Evolutionary conservation across 2,113 vertebrate species (phyloP), one percentile per base, ranked within the genome.

Genomic region (Brachyistius frenatus): DNA sequence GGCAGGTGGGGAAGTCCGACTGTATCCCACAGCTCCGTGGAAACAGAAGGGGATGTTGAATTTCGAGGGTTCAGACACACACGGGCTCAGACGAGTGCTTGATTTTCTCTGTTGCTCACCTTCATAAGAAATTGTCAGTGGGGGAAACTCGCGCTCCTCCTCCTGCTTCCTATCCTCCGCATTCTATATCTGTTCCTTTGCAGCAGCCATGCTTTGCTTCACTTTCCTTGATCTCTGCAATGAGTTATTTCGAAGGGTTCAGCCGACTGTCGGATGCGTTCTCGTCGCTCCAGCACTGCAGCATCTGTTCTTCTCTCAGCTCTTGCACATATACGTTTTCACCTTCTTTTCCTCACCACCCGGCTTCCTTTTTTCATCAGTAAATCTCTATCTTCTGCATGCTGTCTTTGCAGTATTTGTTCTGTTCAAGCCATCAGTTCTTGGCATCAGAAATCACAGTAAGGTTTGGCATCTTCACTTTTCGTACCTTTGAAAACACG

Each of bases 211-310:
- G 57, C 53, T 81, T 73, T 54, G 56, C 65, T 37, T 83, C 53
- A 8, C 46, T 69, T 73, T 78, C 63, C 86, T 88, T 80, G 73
- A 80, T 86, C 81, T 81, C 60, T 61, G 16, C 77, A 68, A 5
- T 39, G 68, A 50, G 58, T 72, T 78, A 46, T 74, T 85, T 69
- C 67, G 46, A 57, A 79, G 52, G 57, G 30, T 83, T 79, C 74
- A 76, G 60, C 73, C 58, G 60, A 74, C 80, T 32, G 57, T 82
- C 0, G 7, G 65, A 69, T 44, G 41, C 1, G 3, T 56, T 65
- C 71, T 37, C 15, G 44, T 64, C 62, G n/a, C 44, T 60, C 55
- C 13, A 31, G 37, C 55, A 65, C 58, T 77, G 67, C 78, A 78
- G 72, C 79, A 70, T 78, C 80, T 75, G 76, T 75, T 79, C 58